Evolutionary conservation across 2,113 vertebrate genomes (phyloP).

Genomic region (Lycaon pictus): DNA sequence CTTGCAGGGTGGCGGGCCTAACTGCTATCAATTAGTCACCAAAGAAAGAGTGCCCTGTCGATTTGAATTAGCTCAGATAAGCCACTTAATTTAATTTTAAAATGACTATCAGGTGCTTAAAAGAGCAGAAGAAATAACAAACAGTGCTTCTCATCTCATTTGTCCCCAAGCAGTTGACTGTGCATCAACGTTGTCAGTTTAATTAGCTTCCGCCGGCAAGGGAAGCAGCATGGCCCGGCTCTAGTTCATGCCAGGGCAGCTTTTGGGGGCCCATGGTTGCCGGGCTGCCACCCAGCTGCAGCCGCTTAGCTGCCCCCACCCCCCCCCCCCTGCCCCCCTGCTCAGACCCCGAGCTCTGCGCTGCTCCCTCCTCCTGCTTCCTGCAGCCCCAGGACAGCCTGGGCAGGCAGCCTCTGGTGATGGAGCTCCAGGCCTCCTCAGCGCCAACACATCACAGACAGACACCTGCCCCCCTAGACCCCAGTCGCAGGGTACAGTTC

Average conservation of each 20-base stretch:
- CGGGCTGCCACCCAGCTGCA: too few relatives aligned
- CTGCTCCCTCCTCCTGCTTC: background rate
- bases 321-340: too few relatives aligned
- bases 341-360: too few relatives aligned
- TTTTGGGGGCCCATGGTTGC: too few relatives aligned
- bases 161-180: conserved; percentile 55
- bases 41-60: conserved; percentile 29
- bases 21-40: background rate
- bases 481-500: background rate
- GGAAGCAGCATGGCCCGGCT: fast-evolving
- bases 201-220: conserved; percentile 57
- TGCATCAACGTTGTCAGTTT: conserved; percentile 60
- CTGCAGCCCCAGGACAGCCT: fast-evolving
- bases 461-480: background rate
- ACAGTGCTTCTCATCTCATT: conserved; percentile 63
- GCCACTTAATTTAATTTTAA: conserved; percentile 81
- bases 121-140: conserved; percentile 75
- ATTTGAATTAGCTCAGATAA: conserved; percentile 73
- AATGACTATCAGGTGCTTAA: conserved; percentile 73
- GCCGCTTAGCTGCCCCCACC: background rate
- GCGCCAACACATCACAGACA: background rate
- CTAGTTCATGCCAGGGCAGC: background rate
- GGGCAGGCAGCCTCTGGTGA: too few relatives aligned
- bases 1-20: background rate
- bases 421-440: too few relatives aligned